Percentiles rank a stretch among this genome's conserved stretches.
These are phyloP conservation scores for Delia radicum DNA, from an alignment of 1,140 invertebrate species.

Conservation along the genomic window DNA sequence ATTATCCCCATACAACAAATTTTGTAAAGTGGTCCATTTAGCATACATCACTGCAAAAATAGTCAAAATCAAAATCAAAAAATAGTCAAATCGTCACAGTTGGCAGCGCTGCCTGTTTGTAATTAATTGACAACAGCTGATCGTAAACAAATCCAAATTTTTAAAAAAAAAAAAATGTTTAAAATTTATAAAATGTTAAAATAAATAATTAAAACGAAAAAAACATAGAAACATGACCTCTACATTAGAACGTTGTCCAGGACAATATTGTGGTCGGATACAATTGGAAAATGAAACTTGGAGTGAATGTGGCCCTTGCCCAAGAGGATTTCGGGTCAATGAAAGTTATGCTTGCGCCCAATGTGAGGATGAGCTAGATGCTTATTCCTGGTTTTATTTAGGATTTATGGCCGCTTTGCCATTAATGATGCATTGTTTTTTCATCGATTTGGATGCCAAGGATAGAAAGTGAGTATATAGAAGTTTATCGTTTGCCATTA, in stretches of 20 bases:
- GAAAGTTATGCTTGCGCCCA: constrained; percentile 65
- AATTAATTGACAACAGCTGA: background rate
- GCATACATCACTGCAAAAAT: too few relatives aligned
- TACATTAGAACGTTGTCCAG: constrained; percentile 59
- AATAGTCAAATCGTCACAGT: too few relatives aligned
- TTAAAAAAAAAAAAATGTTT: background rate
- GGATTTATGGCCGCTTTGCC: constrained; percentile 89
- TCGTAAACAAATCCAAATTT: background rate
- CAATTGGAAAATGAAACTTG: constrained; percentile 66
- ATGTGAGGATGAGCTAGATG: constrained; percentile 72
- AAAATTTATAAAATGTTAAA: background rate
- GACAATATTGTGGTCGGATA: constrained; percentile 81
- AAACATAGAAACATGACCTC: background rate
- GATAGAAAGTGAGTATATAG: constrained; percentile 68
- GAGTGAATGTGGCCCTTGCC: constrained; percentile 83
- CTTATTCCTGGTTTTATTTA: constrained; percentile 94
- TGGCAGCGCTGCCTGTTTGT: too few relatives aligned
- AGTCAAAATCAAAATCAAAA: too few relatives aligned
- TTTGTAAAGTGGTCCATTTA: too few relatives aligned
- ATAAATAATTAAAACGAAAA: background rate
- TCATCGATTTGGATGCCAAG: constrained; percentile 82
- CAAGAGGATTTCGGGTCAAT: constrained; percentile 74
- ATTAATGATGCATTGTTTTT: constrained; percentile 86
- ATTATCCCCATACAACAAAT: too few relatives aligned
- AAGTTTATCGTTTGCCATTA: too few relatives aligned